These are phyloP conservation scores for Stichopus chloronotus DNA, from an alignment of 35 echinoderm and acorn worm genomes.

Conservation along the genomic window DNA sequence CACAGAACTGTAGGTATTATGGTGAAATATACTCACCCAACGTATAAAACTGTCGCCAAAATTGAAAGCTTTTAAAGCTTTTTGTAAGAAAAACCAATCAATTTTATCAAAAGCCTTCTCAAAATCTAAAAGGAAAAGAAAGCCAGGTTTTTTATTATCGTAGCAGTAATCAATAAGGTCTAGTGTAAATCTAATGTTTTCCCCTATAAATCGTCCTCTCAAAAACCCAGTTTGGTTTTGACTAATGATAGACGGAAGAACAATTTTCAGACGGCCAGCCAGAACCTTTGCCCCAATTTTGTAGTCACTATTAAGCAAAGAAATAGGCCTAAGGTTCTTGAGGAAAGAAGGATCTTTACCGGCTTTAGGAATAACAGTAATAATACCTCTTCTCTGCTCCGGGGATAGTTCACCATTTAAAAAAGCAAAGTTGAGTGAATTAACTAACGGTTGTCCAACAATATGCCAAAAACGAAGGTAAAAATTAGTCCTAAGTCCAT, in stretches of 20 bases:
- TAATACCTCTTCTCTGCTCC: background rate
- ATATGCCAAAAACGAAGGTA: background rate
- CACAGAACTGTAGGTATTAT: background rate
- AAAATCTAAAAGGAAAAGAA: background rate
- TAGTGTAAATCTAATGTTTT: background rate
- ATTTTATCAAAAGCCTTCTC: background rate
- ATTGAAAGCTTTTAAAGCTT: background rate
- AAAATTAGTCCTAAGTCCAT: background rate
- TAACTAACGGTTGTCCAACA: background rate
- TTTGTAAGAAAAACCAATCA: background rate
- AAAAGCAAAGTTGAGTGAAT: constrained; percentile 3
- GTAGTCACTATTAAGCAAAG: background rate
- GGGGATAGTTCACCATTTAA: background rate
- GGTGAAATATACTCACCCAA: background rate
- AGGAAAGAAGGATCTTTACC: background rate
- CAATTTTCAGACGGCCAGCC: background rate
- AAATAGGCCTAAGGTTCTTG: background rate
- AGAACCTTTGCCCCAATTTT: background rate
- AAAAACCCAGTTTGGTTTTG: background rate
- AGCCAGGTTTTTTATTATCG: too few relatives aligned
- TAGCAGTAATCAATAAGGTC: background rate
- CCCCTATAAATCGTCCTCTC: background rate
- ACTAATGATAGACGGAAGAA: background rate
- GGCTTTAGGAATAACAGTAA: background rate
- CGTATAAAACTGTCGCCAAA: background rate